Conservation (phyloP, 2,888 invertebrate genomes). For the Nemotelus nigrinus region DNA sequence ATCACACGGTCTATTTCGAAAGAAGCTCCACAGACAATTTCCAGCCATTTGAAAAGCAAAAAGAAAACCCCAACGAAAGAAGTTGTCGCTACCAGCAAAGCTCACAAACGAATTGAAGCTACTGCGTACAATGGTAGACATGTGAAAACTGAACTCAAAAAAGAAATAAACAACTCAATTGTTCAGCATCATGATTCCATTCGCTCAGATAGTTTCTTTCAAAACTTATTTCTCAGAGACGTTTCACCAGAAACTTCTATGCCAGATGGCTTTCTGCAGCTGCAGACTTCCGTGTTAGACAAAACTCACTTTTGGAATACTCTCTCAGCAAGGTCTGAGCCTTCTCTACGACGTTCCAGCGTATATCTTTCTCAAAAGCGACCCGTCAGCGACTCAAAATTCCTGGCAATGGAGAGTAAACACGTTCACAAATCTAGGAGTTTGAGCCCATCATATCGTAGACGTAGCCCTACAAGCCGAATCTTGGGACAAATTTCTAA, state of each 20-base stretch:
- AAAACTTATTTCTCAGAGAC: constrained; percentile 74
- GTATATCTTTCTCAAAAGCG: constrained; percentile 75
- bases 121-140: not conserved
- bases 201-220: constrained; percentile 75
- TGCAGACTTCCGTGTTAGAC: constrained; percentile 73
- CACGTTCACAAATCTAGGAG: constrained; percentile 66
- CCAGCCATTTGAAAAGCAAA: constrained; percentile 53
- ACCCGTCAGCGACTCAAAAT: constrained; percentile 78
- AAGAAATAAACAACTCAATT: constrained; percentile 64
- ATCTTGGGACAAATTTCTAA: constrained; percentile 52
- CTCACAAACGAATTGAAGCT: constrained; percentile 55
- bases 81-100: constrained; percentile 53
- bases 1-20: constrained; percentile 50
- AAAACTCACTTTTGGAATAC: constrained; percentile 76
- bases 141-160: constrained; percentile 41
- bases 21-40: constrained; percentile 44
- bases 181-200: constrained; percentile 70
- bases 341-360: constrained; percentile 69
- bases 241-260: constrained; percentile 62
- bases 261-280: constrained; percentile 62
- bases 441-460: constrained; percentile 56
- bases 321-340: constrained; percentile 67
- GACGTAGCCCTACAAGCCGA: constrained; percentile 34
- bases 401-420: constrained; percentile 68
- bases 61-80: constrained; percentile 51